phyloP scores from a whole-genome alignment of 2,113 vertebrate genomes.

The Azemiops feae region DNA sequence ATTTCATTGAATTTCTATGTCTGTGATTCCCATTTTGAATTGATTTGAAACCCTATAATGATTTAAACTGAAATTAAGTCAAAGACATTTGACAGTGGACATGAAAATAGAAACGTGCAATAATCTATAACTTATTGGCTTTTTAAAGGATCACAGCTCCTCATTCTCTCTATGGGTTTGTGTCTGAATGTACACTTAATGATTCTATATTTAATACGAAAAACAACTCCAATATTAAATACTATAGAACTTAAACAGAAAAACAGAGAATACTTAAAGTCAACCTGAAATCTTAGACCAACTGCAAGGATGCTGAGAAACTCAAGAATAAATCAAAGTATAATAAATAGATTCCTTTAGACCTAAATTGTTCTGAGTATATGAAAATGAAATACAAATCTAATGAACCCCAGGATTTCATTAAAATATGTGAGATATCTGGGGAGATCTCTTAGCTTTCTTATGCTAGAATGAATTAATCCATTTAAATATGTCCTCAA shows the following conservation, averaged over 20 bases:
- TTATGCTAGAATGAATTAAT: not conserved
- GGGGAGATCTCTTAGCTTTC: too few relatives aligned
- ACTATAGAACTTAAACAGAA: too few relatives aligned
- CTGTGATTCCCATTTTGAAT: too few relatives aligned
- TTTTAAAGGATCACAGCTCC: not conserved
- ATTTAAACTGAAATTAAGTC: too few relatives aligned
- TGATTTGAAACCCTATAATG: too few relatives aligned
- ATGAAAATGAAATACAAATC: too few relatives aligned
- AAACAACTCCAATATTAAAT: too few relatives aligned
- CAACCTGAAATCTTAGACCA: not conserved
- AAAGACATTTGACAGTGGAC: too few relatives aligned
- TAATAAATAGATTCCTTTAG: not conserved
- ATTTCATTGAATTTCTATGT: too few relatives aligned
- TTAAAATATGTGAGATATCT: too few relatives aligned
- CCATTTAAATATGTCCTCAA: not conserved
- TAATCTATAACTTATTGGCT: not conserved
- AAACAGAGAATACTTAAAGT: not conserved
- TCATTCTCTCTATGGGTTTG: not conserved
- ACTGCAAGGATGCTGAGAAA: not conserved
- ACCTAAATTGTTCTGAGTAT: too few relatives aligned
- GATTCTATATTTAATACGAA: not conserved
- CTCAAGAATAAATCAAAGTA: not conserved
- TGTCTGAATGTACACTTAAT: not conserved
- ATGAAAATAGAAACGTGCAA: not conserved
- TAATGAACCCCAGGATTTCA: too few relatives aligned